Evolutionary conservation across 2,113 vertebrate species (phyloP).

Genomic region (Chloroceryle aenea): DNA sequence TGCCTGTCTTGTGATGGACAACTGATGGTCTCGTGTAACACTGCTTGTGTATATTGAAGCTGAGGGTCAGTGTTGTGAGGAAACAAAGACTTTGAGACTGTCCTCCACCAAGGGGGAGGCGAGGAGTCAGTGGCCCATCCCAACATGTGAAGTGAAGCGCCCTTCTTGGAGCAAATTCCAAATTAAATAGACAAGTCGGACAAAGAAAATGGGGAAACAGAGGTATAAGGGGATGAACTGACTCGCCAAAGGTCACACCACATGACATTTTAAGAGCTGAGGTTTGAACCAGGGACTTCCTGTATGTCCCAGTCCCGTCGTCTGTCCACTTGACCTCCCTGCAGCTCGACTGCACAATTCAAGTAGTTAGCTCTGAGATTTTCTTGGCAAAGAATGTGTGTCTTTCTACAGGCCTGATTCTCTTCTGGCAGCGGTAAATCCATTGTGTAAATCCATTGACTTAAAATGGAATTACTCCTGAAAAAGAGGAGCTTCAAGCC

Average conservation of each 20-base stretch:
- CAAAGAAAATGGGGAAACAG: slow-evolving; percentile 7
- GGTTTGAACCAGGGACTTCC: slow-evolving; percentile 34
- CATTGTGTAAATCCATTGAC: slow-evolving; percentile 69
- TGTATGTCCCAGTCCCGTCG: not conserved
- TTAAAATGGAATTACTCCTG: slow-evolving; percentile 58
- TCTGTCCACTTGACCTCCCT: slow-evolving; percentile 66
- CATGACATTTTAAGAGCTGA: not conserved
- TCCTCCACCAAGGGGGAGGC: not conserved
- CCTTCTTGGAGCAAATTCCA: not conserved
- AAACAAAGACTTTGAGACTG: not conserved
- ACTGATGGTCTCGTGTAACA: not conserved
- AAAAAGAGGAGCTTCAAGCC: slow-evolving; percentile 11
- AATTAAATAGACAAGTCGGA: slow-evolving; percentile 3
- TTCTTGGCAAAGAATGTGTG: slow-evolving; percentile 54
- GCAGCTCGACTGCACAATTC: slow-evolving; percentile 65
- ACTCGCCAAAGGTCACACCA: not conserved
- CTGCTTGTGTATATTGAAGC: not conserved
- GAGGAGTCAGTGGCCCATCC: not conserved
- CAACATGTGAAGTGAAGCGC: not conserved
- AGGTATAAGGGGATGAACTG: not conserved
- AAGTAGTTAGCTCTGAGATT: slow-evolving; percentile 67
- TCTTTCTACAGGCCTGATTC: slow-evolving; percentile 63
- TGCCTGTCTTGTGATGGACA: not conserved
- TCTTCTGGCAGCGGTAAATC: slow-evolving; percentile 61
- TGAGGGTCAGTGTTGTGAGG: not conserved